These are phyloP conservation scores for Araneus ventricosus DNA, from an alignment of 1,140 invertebrate species.

Conservation along the genomic window DNA sequence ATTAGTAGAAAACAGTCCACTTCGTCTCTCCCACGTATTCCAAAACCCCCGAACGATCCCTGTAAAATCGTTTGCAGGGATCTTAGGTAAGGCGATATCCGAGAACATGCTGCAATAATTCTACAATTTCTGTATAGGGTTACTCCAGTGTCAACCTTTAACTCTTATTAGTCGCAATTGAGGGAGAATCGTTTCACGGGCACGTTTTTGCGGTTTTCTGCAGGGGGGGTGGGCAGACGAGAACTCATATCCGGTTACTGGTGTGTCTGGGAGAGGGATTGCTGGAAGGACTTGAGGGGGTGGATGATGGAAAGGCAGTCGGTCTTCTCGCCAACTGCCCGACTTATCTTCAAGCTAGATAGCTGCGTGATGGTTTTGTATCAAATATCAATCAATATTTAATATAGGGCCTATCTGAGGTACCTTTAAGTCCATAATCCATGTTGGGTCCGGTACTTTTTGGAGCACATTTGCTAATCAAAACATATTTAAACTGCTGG, in stretches of 20 bases:
- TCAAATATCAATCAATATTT: too few species aligned
- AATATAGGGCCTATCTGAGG: too few species aligned
- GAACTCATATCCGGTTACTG: conserved; percentile 8
- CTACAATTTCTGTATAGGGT: neutral
- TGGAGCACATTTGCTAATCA: too few species aligned
- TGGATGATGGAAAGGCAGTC: neutral
- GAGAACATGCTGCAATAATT: neutral
- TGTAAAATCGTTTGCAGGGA: neutral
- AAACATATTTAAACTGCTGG: too few species aligned
- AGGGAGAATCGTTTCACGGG: conserved; percentile 35
- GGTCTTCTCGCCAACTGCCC: neutral
- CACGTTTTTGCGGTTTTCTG: conserved; percentile 21
- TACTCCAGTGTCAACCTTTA: conserved; percentile 40
- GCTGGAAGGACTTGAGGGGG: neutral
- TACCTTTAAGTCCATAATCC: too few species aligned
- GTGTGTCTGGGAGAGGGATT: neutral
- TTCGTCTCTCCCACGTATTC: neutral
- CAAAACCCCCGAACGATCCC: neutral
- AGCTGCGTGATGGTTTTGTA: too few species aligned
- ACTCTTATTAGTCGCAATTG: conserved; percentile 73
- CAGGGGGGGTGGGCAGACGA: neutral
- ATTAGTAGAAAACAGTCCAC: neutral
- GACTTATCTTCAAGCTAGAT: neutral
- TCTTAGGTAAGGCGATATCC: neutral
- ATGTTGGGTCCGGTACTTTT: too few species aligned